Evolutionary conservation across 2,888 invertebrate genomes (phyloP), one percentile per base, ranked within the genome.

Genomic region (Pherbina coryleti): DNA sequence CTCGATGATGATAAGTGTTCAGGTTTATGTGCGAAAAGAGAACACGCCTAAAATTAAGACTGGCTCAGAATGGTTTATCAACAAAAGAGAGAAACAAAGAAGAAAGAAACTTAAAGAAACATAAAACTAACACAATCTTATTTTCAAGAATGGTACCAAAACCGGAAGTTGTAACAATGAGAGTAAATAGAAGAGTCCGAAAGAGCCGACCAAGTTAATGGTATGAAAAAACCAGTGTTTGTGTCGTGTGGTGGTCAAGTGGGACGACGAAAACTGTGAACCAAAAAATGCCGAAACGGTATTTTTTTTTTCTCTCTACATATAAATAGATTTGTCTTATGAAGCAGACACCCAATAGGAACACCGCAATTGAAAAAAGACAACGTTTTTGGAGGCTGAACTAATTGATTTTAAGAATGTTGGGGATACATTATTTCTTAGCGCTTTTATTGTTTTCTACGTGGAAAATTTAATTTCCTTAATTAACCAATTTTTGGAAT

Each of bases 271-370:
- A 60, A 60, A 60, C 25, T 14, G 25, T 60, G 60, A 60, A n/a
- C n/a, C n/a, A n/a, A n/a, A n/a, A n/a, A n/a, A 28, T 60, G 60
- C 60, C 60, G 28, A 25, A 60, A 60, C 60, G 60, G 60, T 60
- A 60, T 28, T 9, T 60, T 60, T 60, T 60, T 60, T 60, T 22
- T 22, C 28, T 60, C 28, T 28, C 1, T 14, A 44, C 5, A 37
- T 4, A 14, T 14, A 37, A 5, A 37, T 4, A 8, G 11, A 44
- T 44, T 44, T 44, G 11, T 14, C 44, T 44, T 44, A 1, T 11
- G 3, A 11, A 44, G 44, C 44, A 44, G 14, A 60, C n/a, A n/a
- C 64, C 64, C 64, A 5, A n/a, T 64, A 31, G 31, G n/a, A 34
- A 64, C 1, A 14, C 2, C 34, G 37, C 5, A 37, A 37, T 37